Evolutionary conservation across 2,888 invertebrate genomes (phyloP).

Genomic region (Merodon equestris): DNA sequence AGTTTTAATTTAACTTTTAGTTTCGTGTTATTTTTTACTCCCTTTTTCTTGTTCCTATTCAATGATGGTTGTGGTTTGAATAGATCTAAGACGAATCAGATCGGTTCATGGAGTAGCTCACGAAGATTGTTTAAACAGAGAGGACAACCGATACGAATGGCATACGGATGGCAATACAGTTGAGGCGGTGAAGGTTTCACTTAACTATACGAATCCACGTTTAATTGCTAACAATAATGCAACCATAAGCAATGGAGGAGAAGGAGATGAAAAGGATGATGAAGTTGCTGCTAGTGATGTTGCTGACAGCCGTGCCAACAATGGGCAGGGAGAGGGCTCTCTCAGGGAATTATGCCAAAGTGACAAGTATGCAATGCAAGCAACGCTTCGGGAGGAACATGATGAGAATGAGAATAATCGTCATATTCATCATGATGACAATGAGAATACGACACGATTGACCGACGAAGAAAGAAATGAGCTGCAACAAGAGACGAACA

Average conservation of each 20-base stretch:
- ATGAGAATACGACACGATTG: conserved; percentile 9
- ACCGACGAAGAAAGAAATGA: conserved; percentile 8
- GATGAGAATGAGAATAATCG: conserved; percentile 8
- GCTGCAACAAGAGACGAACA: conserved; percentile 22
- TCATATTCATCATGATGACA: conserved; percentile 22
- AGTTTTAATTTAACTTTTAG: conserved; percentile 29
- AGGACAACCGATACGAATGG: conserved; percentile 46
- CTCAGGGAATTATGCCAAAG: not conserved
- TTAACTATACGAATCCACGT: conserved; percentile 9
- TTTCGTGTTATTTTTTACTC: conserved; percentile 12
- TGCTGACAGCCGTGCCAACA: conserved; percentile 2
- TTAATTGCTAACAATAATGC: not conserved
- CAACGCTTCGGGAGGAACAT: conserved; percentile 28
- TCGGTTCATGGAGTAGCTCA: not conserved
- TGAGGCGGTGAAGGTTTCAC: conserved; percentile 35
- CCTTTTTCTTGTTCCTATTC: too few relatives aligned
- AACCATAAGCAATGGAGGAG: not conserved
- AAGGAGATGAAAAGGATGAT: not conserved
- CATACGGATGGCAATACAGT: conserved; percentile 21
- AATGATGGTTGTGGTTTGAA: not conserved
- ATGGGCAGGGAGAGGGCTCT: conserved; percentile 13
- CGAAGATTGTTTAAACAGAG: not conserved
- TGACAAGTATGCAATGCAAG: conserved; percentile 16
- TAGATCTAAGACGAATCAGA: not conserved
- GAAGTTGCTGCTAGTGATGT: not conserved